A percentile compares a stretch with the other conserved stretches of the same genome.
These are phyloP conservation scores for Dolichomitus sp. DNA, from an alignment of 2,888 invertebrate genomes.

Conservation along the genomic window DNA sequence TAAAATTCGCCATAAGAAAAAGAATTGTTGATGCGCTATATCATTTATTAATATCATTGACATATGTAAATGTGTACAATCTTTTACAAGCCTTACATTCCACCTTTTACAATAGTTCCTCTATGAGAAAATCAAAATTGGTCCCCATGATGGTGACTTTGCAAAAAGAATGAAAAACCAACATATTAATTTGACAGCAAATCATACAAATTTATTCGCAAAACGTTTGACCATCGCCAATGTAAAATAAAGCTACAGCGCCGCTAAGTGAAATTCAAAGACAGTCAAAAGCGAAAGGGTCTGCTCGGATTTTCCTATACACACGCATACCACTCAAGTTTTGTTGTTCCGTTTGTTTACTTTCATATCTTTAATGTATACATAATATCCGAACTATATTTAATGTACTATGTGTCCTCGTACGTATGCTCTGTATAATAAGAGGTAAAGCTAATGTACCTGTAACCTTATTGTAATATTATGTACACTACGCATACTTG, in stretches of 20 bases:
- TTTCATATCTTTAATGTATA: constrained; percentile 52
- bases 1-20: not conserved
- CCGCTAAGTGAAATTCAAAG: not conserved
- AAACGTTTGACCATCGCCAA: not conserved
- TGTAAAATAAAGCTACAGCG: not conserved
- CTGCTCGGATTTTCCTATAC: not conserved
- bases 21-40: not conserved
- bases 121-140: not conserved
- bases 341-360: constrained; percentile 20
- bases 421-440: constrained; percentile 48
- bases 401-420: constrained; percentile 39
- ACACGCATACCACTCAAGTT: constrained; percentile 2
- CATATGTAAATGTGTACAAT: not conserved
- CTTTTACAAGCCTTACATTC: not conserved
- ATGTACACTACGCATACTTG: constrained; percentile 61
- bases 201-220: not conserved
- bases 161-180: too few species aligned
- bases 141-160: too few species aligned
- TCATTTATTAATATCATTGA: not conserved
- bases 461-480: constrained; percentile 62
- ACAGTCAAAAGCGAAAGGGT: constrained; percentile 1
- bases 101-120: not conserved
- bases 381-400: constrained; percentile 47
- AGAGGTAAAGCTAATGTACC: constrained; percentile 58
- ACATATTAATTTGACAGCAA: not conserved